Evolutionary conservation across 2,797 vertebrate genomes (phyloP).

Genomic region (Lacerta agilis): DNA sequence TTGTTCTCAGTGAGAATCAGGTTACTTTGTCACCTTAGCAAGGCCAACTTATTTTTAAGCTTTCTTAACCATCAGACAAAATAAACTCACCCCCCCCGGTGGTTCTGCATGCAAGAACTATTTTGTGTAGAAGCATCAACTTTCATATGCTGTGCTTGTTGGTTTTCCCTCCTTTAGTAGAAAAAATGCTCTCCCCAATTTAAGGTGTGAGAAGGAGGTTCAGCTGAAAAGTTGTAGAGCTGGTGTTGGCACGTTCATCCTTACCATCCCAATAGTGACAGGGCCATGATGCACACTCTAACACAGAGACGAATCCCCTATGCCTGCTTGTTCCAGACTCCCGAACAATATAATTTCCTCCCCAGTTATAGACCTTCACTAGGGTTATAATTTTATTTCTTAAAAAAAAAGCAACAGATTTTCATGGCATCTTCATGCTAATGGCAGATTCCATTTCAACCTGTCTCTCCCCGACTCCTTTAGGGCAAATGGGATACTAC

Average conservation of each 20-base stretch:
- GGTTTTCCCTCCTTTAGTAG: background rate
- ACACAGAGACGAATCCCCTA: too few species aligned
- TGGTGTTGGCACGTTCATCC: background rate
- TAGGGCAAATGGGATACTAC: too few species aligned
- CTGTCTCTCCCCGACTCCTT: background rate
- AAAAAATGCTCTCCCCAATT: background rate
- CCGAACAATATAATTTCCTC: too few species aligned
- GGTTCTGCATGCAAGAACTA: background rate
- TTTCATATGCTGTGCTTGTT: background rate
- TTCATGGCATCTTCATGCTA: background rate
- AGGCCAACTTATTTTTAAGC: background rate
- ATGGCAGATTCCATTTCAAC: background rate
- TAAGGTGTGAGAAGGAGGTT: too few species aligned
- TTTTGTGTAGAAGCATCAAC: background rate
- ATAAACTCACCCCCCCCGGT: background rate
- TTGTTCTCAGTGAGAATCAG: background rate
- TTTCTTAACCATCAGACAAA: background rate
- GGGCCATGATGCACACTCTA: background rate
- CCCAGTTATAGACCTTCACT: background rate
- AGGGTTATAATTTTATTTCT: background rate
- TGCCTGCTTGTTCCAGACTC: background rate
- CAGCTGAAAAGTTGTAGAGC: background rate
- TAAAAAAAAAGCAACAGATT: background rate
- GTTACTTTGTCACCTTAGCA: background rate
- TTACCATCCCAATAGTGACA: background rate